These are phyloP conservation scores for Tanytarsus gracilentus DNA, from an alignment of 2,888 invertebrate genomes.

Conservation along the genomic window DNA sequence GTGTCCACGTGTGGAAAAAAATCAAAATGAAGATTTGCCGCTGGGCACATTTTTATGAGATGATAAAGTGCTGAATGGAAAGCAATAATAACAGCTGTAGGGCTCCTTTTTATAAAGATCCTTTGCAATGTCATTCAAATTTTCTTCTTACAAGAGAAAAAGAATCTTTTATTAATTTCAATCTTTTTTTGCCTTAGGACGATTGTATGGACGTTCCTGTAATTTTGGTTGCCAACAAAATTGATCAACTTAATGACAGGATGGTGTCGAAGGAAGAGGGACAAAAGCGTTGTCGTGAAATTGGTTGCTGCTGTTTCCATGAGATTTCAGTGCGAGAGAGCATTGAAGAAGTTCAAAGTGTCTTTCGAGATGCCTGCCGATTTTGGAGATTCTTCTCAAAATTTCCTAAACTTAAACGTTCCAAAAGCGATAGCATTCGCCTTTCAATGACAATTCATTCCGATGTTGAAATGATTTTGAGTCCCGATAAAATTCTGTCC, in stretches of 20 bases:
- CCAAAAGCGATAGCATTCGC: constrained; percentile 45
- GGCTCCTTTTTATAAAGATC: too few species aligned
- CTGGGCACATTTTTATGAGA: too few species aligned
- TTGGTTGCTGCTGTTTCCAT: constrained; percentile 73
- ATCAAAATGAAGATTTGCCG: too few species aligned
- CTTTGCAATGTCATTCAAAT: background rate
- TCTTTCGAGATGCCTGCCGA: constrained; percentile 65
- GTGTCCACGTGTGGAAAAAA: too few species aligned
- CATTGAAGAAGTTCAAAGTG: constrained; percentile 68
- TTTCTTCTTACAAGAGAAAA: too few species aligned
- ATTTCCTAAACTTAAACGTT: constrained; percentile 54
- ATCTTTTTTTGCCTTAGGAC: constrained; percentile 44
- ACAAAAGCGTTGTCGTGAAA: constrained; percentile 62
- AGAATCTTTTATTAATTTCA: background rate
- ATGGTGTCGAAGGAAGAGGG: constrained; percentile 74
- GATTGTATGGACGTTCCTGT: constrained; percentile 60
- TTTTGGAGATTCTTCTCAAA: constrained; percentile 66
- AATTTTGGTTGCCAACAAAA: constrained; percentile 73
- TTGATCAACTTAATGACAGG: constrained; percentile 66
- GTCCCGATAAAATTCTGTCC: constrained; percentile 45
- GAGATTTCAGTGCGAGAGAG: constrained; percentile 79
- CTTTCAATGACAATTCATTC: constrained; percentile 37
- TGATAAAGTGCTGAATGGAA: too few species aligned
- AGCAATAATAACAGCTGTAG: too few species aligned
- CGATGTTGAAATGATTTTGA: constrained; percentile 45